Evolutionary conservation across 2,888 invertebrate genomes (phyloP), one percentile per base, ranked within the genome.

Genomic region (Dichetophora obliterata): DNA sequence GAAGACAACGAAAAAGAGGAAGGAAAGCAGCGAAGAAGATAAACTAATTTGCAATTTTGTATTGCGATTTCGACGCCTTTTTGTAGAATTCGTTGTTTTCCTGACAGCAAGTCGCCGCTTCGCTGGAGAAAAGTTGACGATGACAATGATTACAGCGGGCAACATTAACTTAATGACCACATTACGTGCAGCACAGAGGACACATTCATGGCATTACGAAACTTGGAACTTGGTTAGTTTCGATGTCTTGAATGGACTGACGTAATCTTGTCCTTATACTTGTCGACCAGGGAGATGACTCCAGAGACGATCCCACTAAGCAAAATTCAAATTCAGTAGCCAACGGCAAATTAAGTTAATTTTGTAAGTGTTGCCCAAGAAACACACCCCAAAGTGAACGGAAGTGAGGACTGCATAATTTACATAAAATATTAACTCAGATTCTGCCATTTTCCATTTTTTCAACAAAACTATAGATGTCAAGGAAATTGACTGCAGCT

Each of bases 31-130:
- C 31, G 27, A 34, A 75, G 75, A 79, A 78, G 79, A 75, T 79
- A 78, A 81, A 80, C 80, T 79, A 81, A 81, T 81, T 81, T 81
- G 80, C 78, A 78, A 79, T 81, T 79, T 80, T 78, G 77, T 74
- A 27, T 71, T 66, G 75, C 75, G 75, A 72, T 63, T 75, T 71
- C 57, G 61, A 31, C 52, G 27, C 48, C 52, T 65, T 72, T 43
- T 43, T 50, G 48, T 73, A 22, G 31, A 54, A 34, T 43, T 37
- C 69, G 27, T 27, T 74, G 37, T 63, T 14, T 54, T 27, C 48
- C 8, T 69, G 68, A 69, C 48, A 75, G 48, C 59, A 74, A 37
- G 19, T 31, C 9, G 37, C 14, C 48, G n/a, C 9, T 37, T 48
- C n/a, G 11, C 24, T 43, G 5, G 54, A 6, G 31, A 37, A 57